Conservation (phyloP, 1,140 invertebrate species). For the Drosophila parvula region DNA sequence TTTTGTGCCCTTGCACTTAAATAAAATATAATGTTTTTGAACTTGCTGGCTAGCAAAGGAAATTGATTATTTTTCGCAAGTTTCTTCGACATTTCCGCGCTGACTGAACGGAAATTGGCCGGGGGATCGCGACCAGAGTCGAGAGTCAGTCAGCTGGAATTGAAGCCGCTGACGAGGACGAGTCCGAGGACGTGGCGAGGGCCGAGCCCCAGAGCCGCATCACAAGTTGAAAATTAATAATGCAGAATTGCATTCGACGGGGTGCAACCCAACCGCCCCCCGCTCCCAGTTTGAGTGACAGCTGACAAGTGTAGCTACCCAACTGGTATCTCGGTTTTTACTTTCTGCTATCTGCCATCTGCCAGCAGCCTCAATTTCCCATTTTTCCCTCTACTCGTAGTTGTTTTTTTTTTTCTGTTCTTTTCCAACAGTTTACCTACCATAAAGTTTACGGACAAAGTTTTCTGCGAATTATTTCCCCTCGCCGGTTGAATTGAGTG, state of each 20-base stretch:
- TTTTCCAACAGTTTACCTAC: neutral
- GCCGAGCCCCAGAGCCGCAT: slow-evolving; percentile 27
- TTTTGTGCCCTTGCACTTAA: neutral
- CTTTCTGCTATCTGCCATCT: slow-evolving; percentile 11
- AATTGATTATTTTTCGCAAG: slow-evolving; percentile 30
- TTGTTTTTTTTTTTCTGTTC: no score
- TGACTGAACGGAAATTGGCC: slow-evolving; percentile 17
- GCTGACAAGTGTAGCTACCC: slow-evolving; percentile 36
- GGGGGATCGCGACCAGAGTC: slow-evolving; percentile 1
- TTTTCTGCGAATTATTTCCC: slow-evolving; percentile 32
- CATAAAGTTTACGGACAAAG: slow-evolving; percentile 26
- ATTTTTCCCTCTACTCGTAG: slow-evolving; percentile 5
- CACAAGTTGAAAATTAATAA: slow-evolving; percentile 58
- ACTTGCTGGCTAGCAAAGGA: neutral
- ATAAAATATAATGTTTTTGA: slow-evolving; percentile 1
- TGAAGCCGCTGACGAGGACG: slow-evolving; percentile 2
- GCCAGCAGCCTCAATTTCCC: slow-evolving; percentile 35
- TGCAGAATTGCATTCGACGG: slow-evolving; percentile 50
- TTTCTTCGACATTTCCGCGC: slow-evolving; percentile 20
- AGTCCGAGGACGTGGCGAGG: neutral
- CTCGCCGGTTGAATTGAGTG: slow-evolving; percentile 22
- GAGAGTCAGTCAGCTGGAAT: slow-evolving; percentile 10
- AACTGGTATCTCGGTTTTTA: slow-evolving; percentile 10
- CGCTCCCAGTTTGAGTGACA: slow-evolving; percentile 17
- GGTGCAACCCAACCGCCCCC: neutral